Conservation (phyloP, 2,797 vertebrate species). For the Synaphobranchus kaupii region DNA sequence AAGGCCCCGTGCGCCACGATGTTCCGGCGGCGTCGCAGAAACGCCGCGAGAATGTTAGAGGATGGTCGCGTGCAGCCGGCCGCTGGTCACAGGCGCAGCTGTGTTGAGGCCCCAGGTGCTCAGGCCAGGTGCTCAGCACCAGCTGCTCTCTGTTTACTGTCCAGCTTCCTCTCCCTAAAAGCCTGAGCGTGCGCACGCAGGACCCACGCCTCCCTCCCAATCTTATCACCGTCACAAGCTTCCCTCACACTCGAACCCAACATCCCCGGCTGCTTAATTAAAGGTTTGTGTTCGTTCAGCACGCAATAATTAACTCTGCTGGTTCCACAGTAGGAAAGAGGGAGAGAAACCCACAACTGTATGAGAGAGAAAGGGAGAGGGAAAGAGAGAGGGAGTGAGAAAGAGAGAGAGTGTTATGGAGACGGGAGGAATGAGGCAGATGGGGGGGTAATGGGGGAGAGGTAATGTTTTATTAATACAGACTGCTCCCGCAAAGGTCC, state of each 20-base stretch:
- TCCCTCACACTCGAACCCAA: constrained; percentile 47
- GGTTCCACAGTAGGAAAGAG: constrained; percentile 33
- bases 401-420: background rate
- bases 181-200: background rate
- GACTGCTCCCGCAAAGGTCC: constrained; percentile 33
- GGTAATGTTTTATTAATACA: constrained; percentile 45
- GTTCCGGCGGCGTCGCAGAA: background rate
- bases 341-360: constrained; percentile 12
- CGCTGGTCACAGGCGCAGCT: too few species aligned
- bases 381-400: background rate
- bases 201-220: background rate
- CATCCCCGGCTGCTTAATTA: constrained; percentile 75
- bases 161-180: background rate
- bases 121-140: background rate
- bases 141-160: background rate
- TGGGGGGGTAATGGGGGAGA: constrained; percentile 16
- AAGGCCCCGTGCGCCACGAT: background rate
- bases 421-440: background rate
- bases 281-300: constrained; percentile 66
- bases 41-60: background rate
- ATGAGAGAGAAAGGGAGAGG: constrained; percentile 25
- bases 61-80: too few species aligned
- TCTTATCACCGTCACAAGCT: background rate
- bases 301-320: constrained; percentile 68
- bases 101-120: too few species aligned